Evolutionary conservation across 2,113 vertebrate genomes (phyloP).

Genomic region (Bubo scandiacus): DNA sequence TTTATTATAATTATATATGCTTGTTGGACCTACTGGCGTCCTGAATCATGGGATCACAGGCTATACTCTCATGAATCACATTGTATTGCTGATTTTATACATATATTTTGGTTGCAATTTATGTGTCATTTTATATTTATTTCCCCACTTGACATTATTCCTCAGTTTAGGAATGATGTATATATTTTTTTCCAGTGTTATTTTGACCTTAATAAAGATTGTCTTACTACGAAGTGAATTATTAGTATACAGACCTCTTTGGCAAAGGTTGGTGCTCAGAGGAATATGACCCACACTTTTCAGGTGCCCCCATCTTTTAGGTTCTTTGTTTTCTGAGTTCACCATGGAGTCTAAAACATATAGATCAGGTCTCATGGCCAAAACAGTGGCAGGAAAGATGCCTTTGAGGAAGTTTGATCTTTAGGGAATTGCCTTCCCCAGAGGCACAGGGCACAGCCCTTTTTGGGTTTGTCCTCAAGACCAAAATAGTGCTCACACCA

Average conservation of each 20-base stretch:
- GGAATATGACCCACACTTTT: not conserved
- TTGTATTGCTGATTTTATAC: conserved; percentile 24
- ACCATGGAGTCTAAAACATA: not conserved
- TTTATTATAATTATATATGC: conserved; percentile 10
- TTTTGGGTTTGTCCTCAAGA: not conserved
- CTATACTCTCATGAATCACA: conserved; percentile 20
- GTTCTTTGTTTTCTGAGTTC: not conserved
- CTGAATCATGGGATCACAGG: not conserved
- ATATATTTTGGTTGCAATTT: conserved; percentile 15
- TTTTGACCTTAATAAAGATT: conserved; percentile 41
- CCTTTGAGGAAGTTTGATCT: not conserved
- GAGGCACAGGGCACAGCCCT: not conserved
- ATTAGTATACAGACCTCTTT: not conserved
- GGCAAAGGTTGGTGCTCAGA: not conserved
- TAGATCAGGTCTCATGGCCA: not conserved
- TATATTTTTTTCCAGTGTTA: not conserved
- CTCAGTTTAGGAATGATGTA: not conserved
- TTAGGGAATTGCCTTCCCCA: not conserved
- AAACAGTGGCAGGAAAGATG: not conserved
- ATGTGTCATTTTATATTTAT: conserved; percentile 31
- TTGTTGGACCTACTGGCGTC: not conserved
- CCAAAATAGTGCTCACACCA: not conserved
- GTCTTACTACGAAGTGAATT: conserved; percentile 1
- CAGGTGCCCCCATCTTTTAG: not conserved
- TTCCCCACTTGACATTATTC: not conserved